A percentile compares a stretch with the other conserved stretches of the same genome.
Evolutionary conservation across 2,113 vertebrate species (phyloP).

Genomic region (Bungarus multicinctus): DNA sequence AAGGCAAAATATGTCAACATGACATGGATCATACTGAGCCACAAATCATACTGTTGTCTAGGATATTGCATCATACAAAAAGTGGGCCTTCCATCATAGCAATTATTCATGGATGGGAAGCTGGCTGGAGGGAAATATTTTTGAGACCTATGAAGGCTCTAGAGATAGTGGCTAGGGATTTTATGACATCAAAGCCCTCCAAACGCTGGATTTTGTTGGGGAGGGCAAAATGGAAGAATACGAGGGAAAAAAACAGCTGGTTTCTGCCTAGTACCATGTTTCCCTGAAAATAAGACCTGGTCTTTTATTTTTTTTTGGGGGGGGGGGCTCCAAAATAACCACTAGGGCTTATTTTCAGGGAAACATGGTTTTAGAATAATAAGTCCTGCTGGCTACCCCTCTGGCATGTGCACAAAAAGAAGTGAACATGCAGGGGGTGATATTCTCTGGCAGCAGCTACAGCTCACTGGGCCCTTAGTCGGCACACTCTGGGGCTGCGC

Average conservation of each 20-base stretch:
- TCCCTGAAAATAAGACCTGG: too few species aligned
- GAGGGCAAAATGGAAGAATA: neutral
- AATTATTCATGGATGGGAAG: neutral
- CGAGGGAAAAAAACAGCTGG: neutral
- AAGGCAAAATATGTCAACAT: neutral
- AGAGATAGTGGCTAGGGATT: neutral
- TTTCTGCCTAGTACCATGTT: neutral
- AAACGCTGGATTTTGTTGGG: neutral
- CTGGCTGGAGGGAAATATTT: neutral
- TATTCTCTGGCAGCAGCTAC: too few species aligned
- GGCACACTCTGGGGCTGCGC: too few species aligned
- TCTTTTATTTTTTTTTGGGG: too few species aligned
- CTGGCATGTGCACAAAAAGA: too few species aligned
- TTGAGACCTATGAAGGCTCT: neutral
- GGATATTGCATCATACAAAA: neutral
- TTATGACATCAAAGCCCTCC: neutral
- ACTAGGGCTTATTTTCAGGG: too few species aligned
- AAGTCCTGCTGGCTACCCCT: too few species aligned
- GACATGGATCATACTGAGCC: neutral
- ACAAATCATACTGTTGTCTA: neutral
- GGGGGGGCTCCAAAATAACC: too few species aligned
- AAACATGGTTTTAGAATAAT: too few species aligned
- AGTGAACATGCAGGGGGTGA: too few species aligned
- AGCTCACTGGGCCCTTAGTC: too few species aligned
- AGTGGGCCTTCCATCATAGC: neutral